phyloP scores from a whole-genome alignment of 2,797 vertebrate species.

The Hirundo rustica region DNA sequence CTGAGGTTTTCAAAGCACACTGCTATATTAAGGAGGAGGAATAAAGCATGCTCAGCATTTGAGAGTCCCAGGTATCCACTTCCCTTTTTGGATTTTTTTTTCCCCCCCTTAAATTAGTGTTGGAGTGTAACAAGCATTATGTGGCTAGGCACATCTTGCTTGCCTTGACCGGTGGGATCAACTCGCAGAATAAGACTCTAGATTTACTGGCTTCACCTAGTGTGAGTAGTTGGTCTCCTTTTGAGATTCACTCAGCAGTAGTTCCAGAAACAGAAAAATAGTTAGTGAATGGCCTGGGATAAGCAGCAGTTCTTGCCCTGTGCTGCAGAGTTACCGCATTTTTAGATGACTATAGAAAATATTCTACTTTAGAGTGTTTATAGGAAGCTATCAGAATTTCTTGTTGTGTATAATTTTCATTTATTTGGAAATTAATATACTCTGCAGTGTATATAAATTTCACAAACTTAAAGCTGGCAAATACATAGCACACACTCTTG shows the following conservation, averaged over 20 bases:
- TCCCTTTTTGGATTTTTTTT: neutral
- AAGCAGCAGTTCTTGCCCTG: neutral
- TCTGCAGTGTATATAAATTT: constrained; percentile 2
- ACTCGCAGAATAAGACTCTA: neutral
- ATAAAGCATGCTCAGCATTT: neutral
- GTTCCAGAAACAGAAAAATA: neutral
- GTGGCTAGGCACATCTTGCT: neutral
- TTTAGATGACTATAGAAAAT: neutral
- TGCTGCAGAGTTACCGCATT: neutral
- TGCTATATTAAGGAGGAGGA: neutral
- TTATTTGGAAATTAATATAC: constrained; percentile 37
- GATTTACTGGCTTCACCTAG: neutral
- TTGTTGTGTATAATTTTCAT: constrained; percentile 6
- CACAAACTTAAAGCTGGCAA: neutral
- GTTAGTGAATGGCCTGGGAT: neutral
- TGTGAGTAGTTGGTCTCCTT: neutral
- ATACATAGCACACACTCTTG: neutral
- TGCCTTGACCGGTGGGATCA: neutral
- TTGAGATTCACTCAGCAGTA: neutral
- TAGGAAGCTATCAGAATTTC: constrained; percentile 6
- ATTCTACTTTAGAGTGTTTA: neutral
- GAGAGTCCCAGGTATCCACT: neutral
- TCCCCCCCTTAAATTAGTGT: neutral
- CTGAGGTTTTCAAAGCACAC: neutral
- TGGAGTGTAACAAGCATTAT: neutral